Percentiles rank a stretch among this genome's conserved stretches.
These are phyloP conservation scores for Bombus consobrinus DNA, from an alignment of 1,140 invertebrate species.

Conservation along the genomic window DNA sequence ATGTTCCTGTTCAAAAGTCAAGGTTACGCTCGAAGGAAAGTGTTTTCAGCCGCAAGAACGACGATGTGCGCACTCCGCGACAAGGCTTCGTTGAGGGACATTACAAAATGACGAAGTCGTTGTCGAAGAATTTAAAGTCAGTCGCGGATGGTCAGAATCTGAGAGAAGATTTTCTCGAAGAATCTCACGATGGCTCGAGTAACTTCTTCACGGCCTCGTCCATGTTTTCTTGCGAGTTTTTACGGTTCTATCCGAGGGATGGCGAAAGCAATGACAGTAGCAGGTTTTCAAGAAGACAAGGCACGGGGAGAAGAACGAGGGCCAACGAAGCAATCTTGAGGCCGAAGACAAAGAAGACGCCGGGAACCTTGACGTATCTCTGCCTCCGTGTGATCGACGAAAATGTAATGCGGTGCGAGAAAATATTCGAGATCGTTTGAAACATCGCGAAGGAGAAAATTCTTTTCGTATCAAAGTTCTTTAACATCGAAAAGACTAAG, in stretches of 20 bases:
- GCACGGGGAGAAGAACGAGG: slow-evolving; percentile 21
- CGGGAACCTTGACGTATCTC: slow-evolving; percentile 41
- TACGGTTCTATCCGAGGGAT: background rate
- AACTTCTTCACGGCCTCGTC: too few relatives aligned
- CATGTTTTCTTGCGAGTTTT: background rate
- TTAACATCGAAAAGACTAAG: background rate
- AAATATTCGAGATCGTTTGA: background rate
- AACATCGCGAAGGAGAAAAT: background rate
- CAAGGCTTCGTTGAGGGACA: background rate
- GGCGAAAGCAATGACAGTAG: background rate
- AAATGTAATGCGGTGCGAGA: slow-evolving; percentile 52
- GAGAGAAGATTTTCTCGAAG: background rate
- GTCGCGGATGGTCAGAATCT: background rate
- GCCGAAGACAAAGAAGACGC: slow-evolving; percentile 47
- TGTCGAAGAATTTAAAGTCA: background rate
- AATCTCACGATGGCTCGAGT: background rate
- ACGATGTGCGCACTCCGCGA: background rate
- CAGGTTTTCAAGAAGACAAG: slow-evolving; percentile 44
- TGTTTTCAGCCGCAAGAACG: slow-evolving; percentile 8
- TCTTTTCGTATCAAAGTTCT: background rate
- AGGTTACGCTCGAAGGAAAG: slow-evolving; percentile 33
- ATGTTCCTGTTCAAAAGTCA: slow-evolving; percentile 41
- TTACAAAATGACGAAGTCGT: slow-evolving; percentile 25
- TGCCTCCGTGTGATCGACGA: slow-evolving; percentile 48
- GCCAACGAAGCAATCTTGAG: slow-evolving; percentile 59